Evolutionary conservation across 2,888 invertebrate genomes (phyloP), one percentile per base, ranked within the genome.

Genomic region (Andrena minutula): DNA sequence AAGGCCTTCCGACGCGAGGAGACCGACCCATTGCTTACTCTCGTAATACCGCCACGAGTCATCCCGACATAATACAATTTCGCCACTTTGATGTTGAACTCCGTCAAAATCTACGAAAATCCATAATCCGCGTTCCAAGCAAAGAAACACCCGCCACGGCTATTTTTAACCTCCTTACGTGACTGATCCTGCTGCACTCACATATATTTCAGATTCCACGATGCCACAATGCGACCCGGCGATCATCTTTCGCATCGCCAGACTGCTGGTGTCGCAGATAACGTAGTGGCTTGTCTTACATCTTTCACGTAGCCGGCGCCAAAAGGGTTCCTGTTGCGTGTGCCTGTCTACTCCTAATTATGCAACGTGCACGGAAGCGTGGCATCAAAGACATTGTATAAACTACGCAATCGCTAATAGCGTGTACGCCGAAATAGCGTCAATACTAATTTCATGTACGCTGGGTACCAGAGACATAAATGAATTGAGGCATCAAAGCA

Each of bases 251-350:
- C 81, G 35, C 69, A 23, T 60, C 69, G 82, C 51, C 60, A 65
- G 66, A 65, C 75, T 51, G 58, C 56, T 20, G 65, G 73, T 61
- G 49, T 76, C 70, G 23, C 1, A 70, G 82, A 83, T 83, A 83
- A 82, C 65, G 30, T 3, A 41, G 26, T 20, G 56, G 69, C 23
- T 80, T 60, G 61, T 12, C 41, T 75, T 80, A 76, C 75, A 12
- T 69, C 80, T 68, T 75, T 65, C 73, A 41, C 47, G 61, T 75
- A 72, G 76, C 82, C 76, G 82, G 82, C 82, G 82, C 82, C 82
- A 64, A 72, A 80, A 53, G 76, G 75, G 76, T 69, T 73, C 75
- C 20, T n/a, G 70, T 51, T 72, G 58, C 72, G 5, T 47, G 65
- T 61, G 65, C 64, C 69, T 53, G 49, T 68, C 28, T 51, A 49